These are phyloP conservation scores for Ridgeia piscesae DNA, from an alignment of 1,140 invertebrate genomes.

Conservation along the genomic window DNA sequence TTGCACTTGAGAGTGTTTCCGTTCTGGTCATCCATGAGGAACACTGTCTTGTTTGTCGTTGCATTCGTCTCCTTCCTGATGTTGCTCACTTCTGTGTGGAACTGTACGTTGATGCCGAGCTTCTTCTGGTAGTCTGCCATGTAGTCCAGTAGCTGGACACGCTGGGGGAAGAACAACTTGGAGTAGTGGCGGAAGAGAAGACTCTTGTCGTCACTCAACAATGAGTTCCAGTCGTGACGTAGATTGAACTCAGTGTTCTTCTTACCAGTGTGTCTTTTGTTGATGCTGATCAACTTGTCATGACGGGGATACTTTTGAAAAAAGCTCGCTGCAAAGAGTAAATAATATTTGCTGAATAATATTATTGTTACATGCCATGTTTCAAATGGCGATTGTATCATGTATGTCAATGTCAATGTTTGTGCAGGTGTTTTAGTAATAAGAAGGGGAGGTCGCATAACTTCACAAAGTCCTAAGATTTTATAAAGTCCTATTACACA, in stretches of 20 bases:
- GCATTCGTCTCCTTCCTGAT: conserved; percentile 37
- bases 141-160: conserved; percentile 52
- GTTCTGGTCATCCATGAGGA: conserved; percentile 52
- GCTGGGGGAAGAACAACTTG: conserved; percentile 57
- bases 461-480: too few species aligned
- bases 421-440: too few species aligned
- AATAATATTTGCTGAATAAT: too few species aligned
- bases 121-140: conserved; percentile 54
- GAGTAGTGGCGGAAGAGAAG: conserved; percentile 54
- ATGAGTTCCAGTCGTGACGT: conserved; percentile 62
- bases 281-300: conserved; percentile 60
- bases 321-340: conserved; percentile 50
- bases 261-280: conserved; percentile 59
- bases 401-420: not conserved
- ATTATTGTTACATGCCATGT: too few species aligned
- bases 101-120: conserved; percentile 53
- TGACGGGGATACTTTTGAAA: conserved; percentile 59
- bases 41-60: conserved; percentile 32
- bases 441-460: not conserved
- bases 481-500: too few species aligned
- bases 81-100: conserved; percentile 54
- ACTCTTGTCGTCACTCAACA: conserved; percentile 54
- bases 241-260: conserved; percentile 60
- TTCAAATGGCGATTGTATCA: not conserved
- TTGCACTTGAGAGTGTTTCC: conserved; percentile 50